Evolutionary conservation across 37 sponge, comb jelly and placozoan genomes (phyloP), one percentile per base, ranked within the genome.

Genomic region (Trichoplax adhaerens): DNA sequence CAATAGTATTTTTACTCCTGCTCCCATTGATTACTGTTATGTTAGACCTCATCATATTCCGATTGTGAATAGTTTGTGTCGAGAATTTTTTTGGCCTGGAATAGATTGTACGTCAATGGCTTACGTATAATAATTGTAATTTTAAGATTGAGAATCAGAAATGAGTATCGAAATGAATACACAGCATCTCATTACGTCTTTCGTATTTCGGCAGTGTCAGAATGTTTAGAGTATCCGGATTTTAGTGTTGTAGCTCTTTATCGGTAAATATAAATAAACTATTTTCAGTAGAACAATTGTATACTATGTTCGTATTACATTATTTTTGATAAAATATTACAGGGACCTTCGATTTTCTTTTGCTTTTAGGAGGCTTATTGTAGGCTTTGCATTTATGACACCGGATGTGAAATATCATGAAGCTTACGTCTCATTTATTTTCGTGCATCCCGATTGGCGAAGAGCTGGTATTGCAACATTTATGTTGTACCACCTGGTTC

Each of bases 331-430:
- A 29, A 12, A 12, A 12, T 12, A 60, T 12, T 60, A 8, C 12
- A 12, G 8, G 62, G 8, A 60, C 62, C 62, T 60, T 12, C 8
- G 10, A 60, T 12, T 66, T 5, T 7, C n/a, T 10, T 66, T 66
- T 10, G 0, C 63, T 79, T 65, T 90, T 63, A 82, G 83, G 2
- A 83, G 81, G 69, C 79, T 90, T 58, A 75, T 86, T 46, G 61
- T 90, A 8, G 91, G 87, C n/a, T 90, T 84, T 68, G 87, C 70
- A n/a, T 86, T 83, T 59, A 83, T 90, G 79, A 86, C 87, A 1
- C 91, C 91, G 1, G 87, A 90, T 68, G 87, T 83, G 7, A 80
- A 79, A 52, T 71, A 82, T 52, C 77, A 77, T 58, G 91, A 90
- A 65, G 87, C 87, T 10, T 90, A 90, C 60, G 81, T 90, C n/a